Conservation (phyloP, 1,140 invertebrate species). For the Bicyclus anynana region DNA sequence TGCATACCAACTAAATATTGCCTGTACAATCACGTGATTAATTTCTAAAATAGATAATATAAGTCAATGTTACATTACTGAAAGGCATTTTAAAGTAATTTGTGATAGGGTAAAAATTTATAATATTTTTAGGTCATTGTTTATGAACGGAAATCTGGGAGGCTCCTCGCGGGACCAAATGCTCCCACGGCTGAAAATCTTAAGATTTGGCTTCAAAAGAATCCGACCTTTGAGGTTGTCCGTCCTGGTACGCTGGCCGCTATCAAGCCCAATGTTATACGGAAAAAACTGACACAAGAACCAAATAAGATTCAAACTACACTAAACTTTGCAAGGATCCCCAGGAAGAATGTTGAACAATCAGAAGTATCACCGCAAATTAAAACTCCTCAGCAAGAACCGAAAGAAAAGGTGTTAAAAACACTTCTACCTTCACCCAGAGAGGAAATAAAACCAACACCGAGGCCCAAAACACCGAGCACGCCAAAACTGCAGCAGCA, state of each 20-base stretch:
- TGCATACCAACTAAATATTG: too few relatives aligned
- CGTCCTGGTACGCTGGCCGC: slow-evolving; percentile 78
- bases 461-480: slow-evolving; percentile 39
- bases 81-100: too few relatives aligned
- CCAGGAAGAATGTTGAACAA: slow-evolving; percentile 42
- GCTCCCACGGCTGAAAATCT: slow-evolving; percentile 88
- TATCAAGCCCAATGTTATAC: slow-evolving; percentile 57
- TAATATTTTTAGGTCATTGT: slow-evolving; percentile 81
- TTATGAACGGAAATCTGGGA: slow-evolving; percentile 87
- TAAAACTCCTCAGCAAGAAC: slow-evolving; percentile 31
- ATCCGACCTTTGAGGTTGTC: slow-evolving; percentile 91
- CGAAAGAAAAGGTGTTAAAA: slow-evolving; percentile 40
- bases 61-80: too few relatives aligned
- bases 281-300: slow-evolving; percentile 46
- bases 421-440: slow-evolving; percentile 36
- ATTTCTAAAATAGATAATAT: too few relatives aligned
- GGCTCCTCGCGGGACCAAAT: slow-evolving; percentile 84
- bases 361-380: background rate
- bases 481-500: slow-evolving; percentile 35
- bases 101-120: background rate
- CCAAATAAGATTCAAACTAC: slow-evolving; percentile 70
- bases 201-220: slow-evolving; percentile 88
- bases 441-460: slow-evolving; percentile 40
- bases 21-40: too few relatives aligned
- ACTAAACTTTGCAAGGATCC: slow-evolving; percentile 65